phyloP scores from a whole-genome alignment of 2,113 vertebrate species.

The Rhinoptilus africanus region DNA sequence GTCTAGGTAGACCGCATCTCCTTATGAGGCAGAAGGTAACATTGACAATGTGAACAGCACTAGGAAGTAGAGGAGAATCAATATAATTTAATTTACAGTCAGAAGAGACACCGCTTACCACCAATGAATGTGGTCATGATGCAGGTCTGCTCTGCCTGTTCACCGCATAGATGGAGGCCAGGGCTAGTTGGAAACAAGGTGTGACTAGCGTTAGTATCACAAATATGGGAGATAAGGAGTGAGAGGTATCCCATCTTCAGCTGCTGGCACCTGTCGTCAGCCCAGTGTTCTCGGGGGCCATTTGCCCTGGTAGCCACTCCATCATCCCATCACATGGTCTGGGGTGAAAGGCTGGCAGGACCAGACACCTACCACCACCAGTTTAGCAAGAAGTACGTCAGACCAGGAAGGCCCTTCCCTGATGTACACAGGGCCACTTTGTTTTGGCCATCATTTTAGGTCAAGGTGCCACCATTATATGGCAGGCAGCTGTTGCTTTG shows the following conservation, averaged over 20 bases:
- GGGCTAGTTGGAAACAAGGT: background rate
- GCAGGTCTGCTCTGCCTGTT: background rate
- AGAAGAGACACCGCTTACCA: background rate
- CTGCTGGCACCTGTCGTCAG: background rate
- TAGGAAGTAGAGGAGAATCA: background rate
- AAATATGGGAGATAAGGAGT: background rate
- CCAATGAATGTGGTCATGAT: background rate
- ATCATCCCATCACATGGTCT: background rate
- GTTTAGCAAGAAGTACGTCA: background rate
- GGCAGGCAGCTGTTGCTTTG: background rate
- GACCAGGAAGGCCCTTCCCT: background rate
- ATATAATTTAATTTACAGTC: background rate
- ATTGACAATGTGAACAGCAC: background rate
- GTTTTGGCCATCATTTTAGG: background rate
- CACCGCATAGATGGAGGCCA: rapidly evolving
- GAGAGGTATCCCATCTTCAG: rapidly evolving
- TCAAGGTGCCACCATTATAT: background rate
- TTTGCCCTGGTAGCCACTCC: background rate
- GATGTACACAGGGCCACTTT: too few species aligned
- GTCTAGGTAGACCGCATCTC: background rate
- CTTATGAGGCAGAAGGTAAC: background rate
- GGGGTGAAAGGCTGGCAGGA: background rate
- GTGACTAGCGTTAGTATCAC: too few species aligned
- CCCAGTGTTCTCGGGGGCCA: background rate
- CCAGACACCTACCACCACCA: background rate